These are phyloP conservation scores for Peromyscus maniculatus DNA, from an alignment of 2,113 vertebrate genomes.

Conservation along the genomic window DNA sequence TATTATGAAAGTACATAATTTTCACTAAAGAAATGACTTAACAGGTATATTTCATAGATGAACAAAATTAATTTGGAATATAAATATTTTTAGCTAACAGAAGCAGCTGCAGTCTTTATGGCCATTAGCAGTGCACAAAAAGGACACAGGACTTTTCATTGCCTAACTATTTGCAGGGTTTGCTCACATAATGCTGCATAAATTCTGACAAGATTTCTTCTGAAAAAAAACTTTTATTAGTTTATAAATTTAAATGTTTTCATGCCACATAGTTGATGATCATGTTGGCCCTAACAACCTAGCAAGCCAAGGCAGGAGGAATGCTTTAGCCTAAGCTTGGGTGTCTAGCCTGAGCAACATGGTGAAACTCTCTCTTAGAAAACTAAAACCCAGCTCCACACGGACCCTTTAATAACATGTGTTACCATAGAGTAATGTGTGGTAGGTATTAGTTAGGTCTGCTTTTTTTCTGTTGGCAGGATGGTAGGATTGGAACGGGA, in stretches of 20 bases:
- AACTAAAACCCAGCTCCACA: no score
- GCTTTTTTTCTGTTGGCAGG: conserved; percentile 64
- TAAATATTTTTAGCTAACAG: not conserved
- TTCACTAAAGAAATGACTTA: not conserved
- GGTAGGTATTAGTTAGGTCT: conserved; percentile 89
- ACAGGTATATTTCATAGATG: not conserved
- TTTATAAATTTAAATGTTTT: no score
- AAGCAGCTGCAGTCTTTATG: not conserved
- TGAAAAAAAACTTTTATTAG: no score
- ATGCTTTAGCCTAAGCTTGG: no score
- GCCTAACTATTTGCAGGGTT: no score
- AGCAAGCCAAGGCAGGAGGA: no score
- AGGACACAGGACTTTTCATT: not conserved
- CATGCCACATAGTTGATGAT: no score
- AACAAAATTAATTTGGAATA: not conserved
- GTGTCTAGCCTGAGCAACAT: no score
- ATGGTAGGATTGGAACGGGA: conserved; percentile 79
- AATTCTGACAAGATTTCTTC: no score
- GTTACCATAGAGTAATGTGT: conserved; percentile 99
- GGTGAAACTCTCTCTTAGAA: no score
- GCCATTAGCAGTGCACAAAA: not conserved
- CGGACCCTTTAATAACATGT: conserved; percentile 92
- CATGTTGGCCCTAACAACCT: no score
- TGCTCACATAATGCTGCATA: not conserved
- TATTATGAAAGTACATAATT: not conserved